These are phyloP conservation scores for Lepidurus arcticus DNA, from an alignment of 1,140 invertebrate species.

Conservation along the genomic window DNA sequence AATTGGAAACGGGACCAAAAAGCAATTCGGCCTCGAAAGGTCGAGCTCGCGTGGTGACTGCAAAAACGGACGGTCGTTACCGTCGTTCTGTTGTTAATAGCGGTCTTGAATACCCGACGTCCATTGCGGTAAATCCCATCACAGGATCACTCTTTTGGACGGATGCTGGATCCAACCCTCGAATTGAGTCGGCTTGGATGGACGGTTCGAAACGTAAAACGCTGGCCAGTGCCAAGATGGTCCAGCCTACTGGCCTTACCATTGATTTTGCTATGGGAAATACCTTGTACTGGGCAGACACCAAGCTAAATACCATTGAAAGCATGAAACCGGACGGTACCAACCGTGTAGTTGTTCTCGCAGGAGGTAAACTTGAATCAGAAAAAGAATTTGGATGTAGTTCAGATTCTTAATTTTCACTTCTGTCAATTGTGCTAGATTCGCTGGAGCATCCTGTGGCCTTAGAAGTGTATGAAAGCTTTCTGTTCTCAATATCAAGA, in stretches of 20 bases:
- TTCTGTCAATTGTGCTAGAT: conserved; percentile 45
- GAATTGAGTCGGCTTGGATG: conserved; percentile 89
- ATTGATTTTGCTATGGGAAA: conserved; percentile 87
- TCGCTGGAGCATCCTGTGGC: conserved; percentile 71
- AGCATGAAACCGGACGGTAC: conserved; percentile 76
- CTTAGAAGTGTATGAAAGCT: conserved; percentile 87
- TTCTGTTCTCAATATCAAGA: conserved; percentile 79
- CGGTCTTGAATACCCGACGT: conserved; percentile 70
- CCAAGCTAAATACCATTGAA: conserved; percentile 89
- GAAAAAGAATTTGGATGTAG: not conserved
- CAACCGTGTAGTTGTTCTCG: conserved; percentile 64
- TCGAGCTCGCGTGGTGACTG: conserved; percentile 69
- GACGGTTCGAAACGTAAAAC: conserved; percentile 71
- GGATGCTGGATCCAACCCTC: conserved; percentile 69
- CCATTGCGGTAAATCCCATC: conserved; percentile 80
- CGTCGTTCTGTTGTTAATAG: conserved; percentile 60
- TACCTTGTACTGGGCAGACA: conserved; percentile 90
- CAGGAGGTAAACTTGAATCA: conserved; percentile 47
- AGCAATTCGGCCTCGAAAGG: conserved; percentile 53
- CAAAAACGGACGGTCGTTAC: conserved; percentile 84
- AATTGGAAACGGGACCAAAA: conserved; percentile 54
- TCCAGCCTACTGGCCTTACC: conserved; percentile 77
- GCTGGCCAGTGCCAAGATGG: conserved; percentile 69
- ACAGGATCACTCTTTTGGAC: conserved; percentile 78
- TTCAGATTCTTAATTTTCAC: conserved; percentile 26